Evolutionary conservation across 2,113 vertebrate species (phyloP).

Genomic region (Pithys albifrons): DNA sequence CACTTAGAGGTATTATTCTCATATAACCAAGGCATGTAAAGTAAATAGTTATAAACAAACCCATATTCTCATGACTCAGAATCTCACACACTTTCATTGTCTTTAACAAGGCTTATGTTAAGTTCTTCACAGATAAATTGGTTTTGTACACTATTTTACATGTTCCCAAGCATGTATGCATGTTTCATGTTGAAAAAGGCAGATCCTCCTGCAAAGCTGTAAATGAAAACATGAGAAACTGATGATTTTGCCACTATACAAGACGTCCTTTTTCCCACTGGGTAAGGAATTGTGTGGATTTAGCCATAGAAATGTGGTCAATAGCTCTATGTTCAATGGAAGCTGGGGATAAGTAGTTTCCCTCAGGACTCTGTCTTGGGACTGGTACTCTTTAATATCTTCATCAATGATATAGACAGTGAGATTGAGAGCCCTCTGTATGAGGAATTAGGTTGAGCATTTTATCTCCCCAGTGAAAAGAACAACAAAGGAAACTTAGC

Average conservation of each 20-base stretch:
- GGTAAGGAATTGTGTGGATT: neutral
- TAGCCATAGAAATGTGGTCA: neutral
- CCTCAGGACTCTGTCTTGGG: neutral
- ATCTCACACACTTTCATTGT: neutral
- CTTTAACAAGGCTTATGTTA: neutral
- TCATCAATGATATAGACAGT: neutral
- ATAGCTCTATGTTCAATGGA: neutral
- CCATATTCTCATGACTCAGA: neutral
- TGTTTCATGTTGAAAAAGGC: neutral
- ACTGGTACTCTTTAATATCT: neutral
- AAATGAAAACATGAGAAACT: neutral
- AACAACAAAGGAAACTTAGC: slow-evolving; percentile 33
- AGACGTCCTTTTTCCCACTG: neutral
- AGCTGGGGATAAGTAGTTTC: neutral
- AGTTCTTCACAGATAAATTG: neutral
- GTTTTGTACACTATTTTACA: neutral
- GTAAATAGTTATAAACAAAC: neutral
- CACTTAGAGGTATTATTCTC: neutral
- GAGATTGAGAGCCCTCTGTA: neutral
- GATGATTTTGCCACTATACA: slow-evolving; percentile 18
- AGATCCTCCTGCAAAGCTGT: neutral
- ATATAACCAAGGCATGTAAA: neutral
- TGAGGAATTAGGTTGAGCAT: slow-evolving; percentile 29
- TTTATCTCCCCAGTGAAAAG: slow-evolving; percentile 53
- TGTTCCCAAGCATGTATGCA: neutral